phyloP scores from a whole-genome alignment of 2,113 vertebrate genomes.

The Elephantulus edwardii region DNA sequence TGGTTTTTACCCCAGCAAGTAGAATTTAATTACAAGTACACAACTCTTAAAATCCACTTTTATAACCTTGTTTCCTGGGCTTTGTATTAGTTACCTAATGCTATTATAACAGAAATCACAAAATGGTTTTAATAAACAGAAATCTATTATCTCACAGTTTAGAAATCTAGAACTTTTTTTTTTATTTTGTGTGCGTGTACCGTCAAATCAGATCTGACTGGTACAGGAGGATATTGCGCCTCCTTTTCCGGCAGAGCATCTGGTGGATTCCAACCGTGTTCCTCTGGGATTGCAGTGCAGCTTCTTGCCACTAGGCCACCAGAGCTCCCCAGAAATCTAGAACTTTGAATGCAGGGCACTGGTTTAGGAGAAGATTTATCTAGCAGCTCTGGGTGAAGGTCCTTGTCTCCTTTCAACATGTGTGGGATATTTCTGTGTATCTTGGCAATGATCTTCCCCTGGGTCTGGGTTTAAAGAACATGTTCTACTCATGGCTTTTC shows the following conservation, averaged over 20 bases:
- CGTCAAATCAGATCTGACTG: no score
- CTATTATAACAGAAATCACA: not conserved
- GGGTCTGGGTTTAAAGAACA: not conserved
- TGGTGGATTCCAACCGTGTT: no score
- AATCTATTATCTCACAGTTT: not conserved
- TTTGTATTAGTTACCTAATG: not conserved
- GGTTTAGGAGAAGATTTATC: not conserved
- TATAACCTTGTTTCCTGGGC: no score
- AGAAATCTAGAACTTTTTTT: not conserved
- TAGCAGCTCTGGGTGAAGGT: not conserved
- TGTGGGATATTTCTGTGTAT: not conserved
- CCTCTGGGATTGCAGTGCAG: no score
- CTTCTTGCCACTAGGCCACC: no score
- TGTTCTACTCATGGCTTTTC: not conserved
- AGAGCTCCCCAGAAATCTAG: not conserved
- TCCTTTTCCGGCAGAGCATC: no score
- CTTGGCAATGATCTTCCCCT: not conserved
- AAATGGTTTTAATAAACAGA: not conserved
- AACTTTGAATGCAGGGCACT: not conserved
- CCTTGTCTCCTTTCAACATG: not conserved
- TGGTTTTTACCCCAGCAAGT: no score
- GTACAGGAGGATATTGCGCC: no score
- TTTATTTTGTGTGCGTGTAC: no score
- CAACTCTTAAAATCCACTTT: not conserved
- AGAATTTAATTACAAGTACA: not conserved